phyloP scores from a whole-genome alignment of 2,888 invertebrate genomes.

The Gryllus longicercus region DNA sequence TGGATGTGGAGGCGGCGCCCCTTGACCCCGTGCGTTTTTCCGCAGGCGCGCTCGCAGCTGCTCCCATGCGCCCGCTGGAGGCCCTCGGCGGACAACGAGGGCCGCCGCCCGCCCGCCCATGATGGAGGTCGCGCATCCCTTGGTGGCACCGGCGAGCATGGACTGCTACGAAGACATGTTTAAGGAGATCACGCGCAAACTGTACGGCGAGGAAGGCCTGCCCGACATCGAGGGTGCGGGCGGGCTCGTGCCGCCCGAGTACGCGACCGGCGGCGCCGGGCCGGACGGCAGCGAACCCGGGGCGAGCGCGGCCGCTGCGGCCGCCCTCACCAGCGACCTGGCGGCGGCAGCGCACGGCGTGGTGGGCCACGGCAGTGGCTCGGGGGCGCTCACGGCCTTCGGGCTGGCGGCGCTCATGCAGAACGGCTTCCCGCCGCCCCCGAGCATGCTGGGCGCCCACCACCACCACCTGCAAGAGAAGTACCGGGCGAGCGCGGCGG shows the following conservation, averaged over 20 bases:
- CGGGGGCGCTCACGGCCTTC: conserved; percentile 47
- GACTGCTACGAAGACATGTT: conserved; percentile 79
- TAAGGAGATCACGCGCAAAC: conserved; percentile 87
- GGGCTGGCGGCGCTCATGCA: conserved; percentile 74
- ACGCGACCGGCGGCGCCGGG: conserved; percentile 24
- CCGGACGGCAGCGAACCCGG: conserved; percentile 23
- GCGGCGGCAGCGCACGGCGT: conserved; percentile 43
- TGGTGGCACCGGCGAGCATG: conserved; percentile 50
- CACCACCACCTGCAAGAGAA: conserved; percentile 44
- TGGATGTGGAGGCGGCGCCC: neutral
- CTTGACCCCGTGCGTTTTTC: neutral
- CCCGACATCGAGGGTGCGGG: conserved; percentile 26
- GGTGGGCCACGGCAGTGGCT: conserved; percentile 30
- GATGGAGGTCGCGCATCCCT: conserved; percentile 56
- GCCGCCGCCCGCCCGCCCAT: conserved; percentile 33
- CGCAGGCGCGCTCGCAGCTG: conserved; percentile 17
- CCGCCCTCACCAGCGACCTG: conserved; percentile 35
- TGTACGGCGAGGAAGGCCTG: conserved; percentile 73
- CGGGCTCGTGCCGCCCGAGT: conserved; percentile 25
- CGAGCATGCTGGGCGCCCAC: conserved; percentile 53
- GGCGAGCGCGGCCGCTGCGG: conserved; percentile 28
- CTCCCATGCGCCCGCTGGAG: conserved; percentile 18
- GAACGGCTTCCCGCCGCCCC: conserved; percentile 64
- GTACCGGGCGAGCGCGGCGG: conserved; percentile 35
- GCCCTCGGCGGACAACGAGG: conserved; percentile 20